Percentiles rank a stretch among this genome's conserved stretches.
phyloP scores from a whole-genome alignment of 2,888 invertebrate genomes.

The Erebia epiphron region DNA sequence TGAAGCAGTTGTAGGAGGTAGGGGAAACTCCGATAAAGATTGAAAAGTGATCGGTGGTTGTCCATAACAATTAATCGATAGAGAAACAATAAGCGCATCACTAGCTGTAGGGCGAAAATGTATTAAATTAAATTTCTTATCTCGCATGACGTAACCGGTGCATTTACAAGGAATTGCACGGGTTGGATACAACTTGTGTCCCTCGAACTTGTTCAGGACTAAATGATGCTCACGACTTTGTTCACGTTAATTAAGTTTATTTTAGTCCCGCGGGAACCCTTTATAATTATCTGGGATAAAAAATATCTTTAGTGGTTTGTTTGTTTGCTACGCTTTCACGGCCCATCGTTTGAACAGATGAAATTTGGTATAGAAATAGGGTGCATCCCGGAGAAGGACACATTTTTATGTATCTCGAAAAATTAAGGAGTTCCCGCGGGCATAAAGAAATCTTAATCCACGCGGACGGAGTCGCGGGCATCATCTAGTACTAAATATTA shows the following conservation, averaged over 20 bases:
- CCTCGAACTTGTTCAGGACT: conserved; percentile 26
- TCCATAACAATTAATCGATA: not conserved
- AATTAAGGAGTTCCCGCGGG: too few species aligned
- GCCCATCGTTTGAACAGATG: too few species aligned
- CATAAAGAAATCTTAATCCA: too few species aligned
- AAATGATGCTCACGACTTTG: not conserved
- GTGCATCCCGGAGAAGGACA: too few species aligned
- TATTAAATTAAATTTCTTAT: conserved; percentile 50
- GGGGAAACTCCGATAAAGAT: not conserved
- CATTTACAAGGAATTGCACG: conserved; percentile 56
- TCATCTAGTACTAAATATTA: too few species aligned
- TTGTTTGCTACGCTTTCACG: too few species aligned
- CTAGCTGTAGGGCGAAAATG: conserved; percentile 41
- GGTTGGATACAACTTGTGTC: conserved; percentile 40
- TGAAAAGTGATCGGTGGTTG: not conserved
- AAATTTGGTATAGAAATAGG: too few species aligned
- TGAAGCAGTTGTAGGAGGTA: not conserved
- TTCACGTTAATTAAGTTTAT: not conserved
- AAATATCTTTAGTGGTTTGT: not conserved
- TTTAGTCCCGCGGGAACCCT: not conserved
- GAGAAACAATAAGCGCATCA: conserved; percentile 14
- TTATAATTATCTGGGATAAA: not conserved
- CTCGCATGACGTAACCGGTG: conserved; percentile 62
- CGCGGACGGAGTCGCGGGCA: too few species aligned
- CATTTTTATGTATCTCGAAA: too few species aligned